Base-by-base conservation (phyloP, 2,113 vertebrate species). In the Aspidoscelis tigris region DNA sequence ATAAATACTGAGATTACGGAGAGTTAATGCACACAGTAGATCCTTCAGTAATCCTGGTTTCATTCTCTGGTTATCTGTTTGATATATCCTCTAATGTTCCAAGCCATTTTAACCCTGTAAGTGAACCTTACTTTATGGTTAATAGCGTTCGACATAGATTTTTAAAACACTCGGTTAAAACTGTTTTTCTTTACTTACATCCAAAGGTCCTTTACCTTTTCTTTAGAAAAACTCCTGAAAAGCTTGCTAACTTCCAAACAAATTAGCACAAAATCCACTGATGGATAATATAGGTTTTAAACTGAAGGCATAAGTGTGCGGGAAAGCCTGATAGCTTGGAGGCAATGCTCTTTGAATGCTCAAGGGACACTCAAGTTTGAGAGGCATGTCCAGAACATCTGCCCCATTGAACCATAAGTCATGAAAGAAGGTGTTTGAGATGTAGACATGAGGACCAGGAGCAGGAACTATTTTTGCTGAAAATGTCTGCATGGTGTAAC, bases 331-430 rank as follows among this genome's bases (percentile, higher is more conserved):
- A 72, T 83, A 83, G 86, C 81, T 79, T 83, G 81, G 64, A 83
- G 81, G 86, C 86, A 87, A 87, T 83, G 86, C 86, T 87, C 81
- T 87, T 79, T 66, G 26, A 53, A 75, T 77, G 24, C 86, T 68
- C 81, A 12, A 16, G 81, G 76, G 86, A 79, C 47, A 69, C 47
- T 68, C 47, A 58, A 41, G n/a, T 55, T 85, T 74, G n/a, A 33
- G 18, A 85, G 71, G 61, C 44, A 74, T 72, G 41, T 79, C 79
- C 47, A 61, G 76, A 87, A 83, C 58, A 87, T 74, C 81, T 83
- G 81, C 61, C 77, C 81, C 77, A 78, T 9, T 78, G 64, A 78
- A 74, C 76, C 76, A 78, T 53, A 26, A 74, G 33, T 18, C 70
- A 11, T 20, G 69, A 43, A 68, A 71, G 61, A 79, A 83, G 58